Evolutionary conservation across 2,797 vertebrate species (phyloP).

Genomic region (Pseudopleuronectes americanus): DNA sequence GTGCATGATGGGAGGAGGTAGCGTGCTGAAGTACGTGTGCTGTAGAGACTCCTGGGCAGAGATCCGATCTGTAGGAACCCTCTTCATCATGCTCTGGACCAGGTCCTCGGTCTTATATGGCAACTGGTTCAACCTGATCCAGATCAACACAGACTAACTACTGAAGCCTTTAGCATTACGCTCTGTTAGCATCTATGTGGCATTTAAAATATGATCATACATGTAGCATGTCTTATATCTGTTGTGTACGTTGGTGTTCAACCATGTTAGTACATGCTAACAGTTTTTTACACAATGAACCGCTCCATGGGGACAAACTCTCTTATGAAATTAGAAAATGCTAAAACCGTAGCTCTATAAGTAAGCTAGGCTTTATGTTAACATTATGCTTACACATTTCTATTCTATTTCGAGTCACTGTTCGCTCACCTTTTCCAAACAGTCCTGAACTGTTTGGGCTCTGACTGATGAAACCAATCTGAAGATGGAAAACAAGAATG

Average conservation of each 20-base stretch:
- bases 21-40: slow-evolving; percentile 87
- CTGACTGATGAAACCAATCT: slow-evolving; percentile 82
- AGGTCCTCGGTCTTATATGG: slow-evolving; percentile 88
- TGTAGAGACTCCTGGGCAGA: slow-evolving; percentile 82
- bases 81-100: slow-evolving; percentile 86
- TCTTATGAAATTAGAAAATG: no score
- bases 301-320: no score
- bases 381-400: neutral
- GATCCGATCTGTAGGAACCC: slow-evolving; percentile 81
- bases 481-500: slow-evolving; percentile 51
- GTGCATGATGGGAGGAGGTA: slow-evolving; percentile 87
- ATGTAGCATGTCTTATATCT: neutral
- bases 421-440: slow-evolving; percentile 87
- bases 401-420: no score
- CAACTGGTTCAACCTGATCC: slow-evolving; percentile 83
- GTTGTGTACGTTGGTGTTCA: neutral
- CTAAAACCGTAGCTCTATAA: neutral
- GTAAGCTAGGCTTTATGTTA: neutral
- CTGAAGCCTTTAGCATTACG: neutral
- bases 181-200: neutral
- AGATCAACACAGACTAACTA: neutral
- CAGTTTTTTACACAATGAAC: no score
- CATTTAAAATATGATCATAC: neutral
- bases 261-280: no score
- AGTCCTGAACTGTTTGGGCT: slow-evolving; percentile 81